Conservation (phyloP, 2,113 vertebrate genomes). For the Myocastor coypus region DNA sequence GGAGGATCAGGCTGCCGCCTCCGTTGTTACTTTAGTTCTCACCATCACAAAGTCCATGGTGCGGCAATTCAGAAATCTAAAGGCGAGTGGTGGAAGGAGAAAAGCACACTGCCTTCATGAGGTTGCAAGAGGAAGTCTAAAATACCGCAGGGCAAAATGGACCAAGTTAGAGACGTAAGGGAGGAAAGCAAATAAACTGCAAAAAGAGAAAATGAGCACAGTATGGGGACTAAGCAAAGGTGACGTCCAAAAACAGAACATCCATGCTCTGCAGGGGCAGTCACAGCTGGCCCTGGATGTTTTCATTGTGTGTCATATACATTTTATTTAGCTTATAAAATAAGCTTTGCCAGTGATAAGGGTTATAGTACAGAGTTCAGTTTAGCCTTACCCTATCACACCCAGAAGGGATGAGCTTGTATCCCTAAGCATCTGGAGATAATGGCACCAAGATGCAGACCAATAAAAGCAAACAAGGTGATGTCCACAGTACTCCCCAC, state of each 20-base stretch:
- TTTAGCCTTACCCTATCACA: constrained; percentile 62
- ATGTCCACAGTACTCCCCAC: background rate
- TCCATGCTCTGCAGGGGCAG: background rate
- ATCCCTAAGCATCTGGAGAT: constrained; percentile 53
- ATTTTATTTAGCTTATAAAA: constrained; percentile 3
- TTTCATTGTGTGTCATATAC: background rate
- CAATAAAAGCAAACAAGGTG: background rate
- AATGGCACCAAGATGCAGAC: constrained; percentile 53
- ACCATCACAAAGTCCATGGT: constrained; percentile 32
- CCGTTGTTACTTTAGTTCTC: constrained; percentile 54
- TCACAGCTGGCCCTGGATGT: background rate
- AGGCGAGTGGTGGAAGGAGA: background rate
- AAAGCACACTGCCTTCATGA: background rate
- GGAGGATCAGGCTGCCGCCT: constrained; percentile 24
- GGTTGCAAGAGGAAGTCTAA: constrained; percentile 31
- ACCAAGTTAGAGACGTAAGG: background rate
- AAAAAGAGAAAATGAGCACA: background rate
- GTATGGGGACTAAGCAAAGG: background rate
- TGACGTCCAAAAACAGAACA: background rate
- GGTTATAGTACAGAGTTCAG: constrained; percentile 23
- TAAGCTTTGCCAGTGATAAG: constrained; percentile 33
- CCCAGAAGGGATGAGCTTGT: constrained; percentile 56
- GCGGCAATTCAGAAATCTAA: constrained; percentile 42
- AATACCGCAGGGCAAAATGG: background rate
- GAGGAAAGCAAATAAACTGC: background rate